Base-by-base conservation (phyloP, 2,888 invertebrate species). In the Himalopsyche japonica region DNA sequence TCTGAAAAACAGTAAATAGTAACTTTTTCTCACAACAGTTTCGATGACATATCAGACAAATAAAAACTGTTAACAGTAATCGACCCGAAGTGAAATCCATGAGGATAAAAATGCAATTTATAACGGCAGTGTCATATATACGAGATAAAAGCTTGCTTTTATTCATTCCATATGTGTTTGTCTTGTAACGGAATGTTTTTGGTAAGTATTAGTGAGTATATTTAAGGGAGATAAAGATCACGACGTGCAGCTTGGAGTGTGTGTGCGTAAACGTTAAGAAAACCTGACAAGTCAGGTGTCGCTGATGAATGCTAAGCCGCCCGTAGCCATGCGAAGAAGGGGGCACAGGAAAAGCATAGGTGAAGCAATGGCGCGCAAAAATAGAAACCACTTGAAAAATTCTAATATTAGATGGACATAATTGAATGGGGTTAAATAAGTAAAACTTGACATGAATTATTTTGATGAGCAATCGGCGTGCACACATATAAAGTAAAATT, bases 21-120 rank as follows among this genome's bases (percentile, higher is more conserved):
- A 70, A 7, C 70, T 70, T 12, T 15, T 70, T 70, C 27, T 30
- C 27, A 30, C 12, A 10, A 70, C 7, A 89, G 91, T 91, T 90
- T 90, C 90, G 90, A 91, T 91, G 91, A 91, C 91, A 91, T 92
- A 90, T 89, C 89, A 89, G 89, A 89, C 8, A 64, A 27, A 64
- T 24, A n/a, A n/a, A n/a, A n/a, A n/a, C n/a, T n/a, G n/a, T n/a
- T n/a, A 64, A 24, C 64, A 64, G 64, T 27, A 27, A 64, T 27
- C 24, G 18, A 24, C 1, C 0, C 4, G 70, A 70, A 70, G 4
- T 70, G 0, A 15, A 70, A 27, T 27, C 15, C 5, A 27, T 10
- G 8, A 57, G n/a, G 10, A 57, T 12, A 57, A 70, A 70, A 70
- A 70, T 27, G 8, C 24, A 70, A 70, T 15, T 3, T 12, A 70